phyloP scores from a whole-genome alignment of 2,113 vertebrate species.

The Scartelaos histophorus region DNA sequence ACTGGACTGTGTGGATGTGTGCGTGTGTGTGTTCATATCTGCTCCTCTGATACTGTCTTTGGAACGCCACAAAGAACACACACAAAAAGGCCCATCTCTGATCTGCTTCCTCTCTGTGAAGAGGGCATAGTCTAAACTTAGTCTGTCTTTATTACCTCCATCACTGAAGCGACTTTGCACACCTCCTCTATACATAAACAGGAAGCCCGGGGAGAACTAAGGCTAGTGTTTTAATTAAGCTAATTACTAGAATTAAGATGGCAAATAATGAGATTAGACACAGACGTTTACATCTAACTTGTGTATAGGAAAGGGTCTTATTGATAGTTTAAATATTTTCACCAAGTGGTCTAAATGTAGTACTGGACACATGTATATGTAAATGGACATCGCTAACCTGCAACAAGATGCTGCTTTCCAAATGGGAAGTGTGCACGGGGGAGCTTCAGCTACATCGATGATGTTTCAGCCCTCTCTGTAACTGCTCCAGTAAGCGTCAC shows the following conservation, averaged over 20 bases:
- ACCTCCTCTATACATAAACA: constrained; percentile 22
- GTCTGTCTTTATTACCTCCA: constrained; percentile 46
- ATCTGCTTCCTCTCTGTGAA: constrained; percentile 57
- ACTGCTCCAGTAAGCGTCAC: too few relatives aligned
- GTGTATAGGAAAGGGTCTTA: neutral
- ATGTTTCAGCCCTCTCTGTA: too few relatives aligned
- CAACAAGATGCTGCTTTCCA: too few relatives aligned
- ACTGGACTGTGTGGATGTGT: constrained; percentile 53
- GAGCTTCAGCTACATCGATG: too few relatives aligned
- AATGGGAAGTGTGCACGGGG: too few relatives aligned
- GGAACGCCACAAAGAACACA: constrained; percentile 54
- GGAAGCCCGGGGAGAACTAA: constrained; percentile 34
- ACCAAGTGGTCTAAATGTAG: too few relatives aligned
- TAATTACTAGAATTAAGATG: constrained; percentile 1
- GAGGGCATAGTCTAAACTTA: constrained; percentile 45
- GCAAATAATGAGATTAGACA: neutral
- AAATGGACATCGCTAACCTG: too few relatives aligned
- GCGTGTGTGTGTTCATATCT: constrained; percentile 30
- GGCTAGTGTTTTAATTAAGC: neutral
- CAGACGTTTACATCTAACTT: neutral
- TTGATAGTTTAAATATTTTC: neutral
- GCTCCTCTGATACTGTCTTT: constrained; percentile 59
- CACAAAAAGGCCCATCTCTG: constrained; percentile 55
- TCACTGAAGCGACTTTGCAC: constrained; percentile 13
- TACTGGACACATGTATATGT: too few relatives aligned